phyloP scores from a whole-genome alignment of 1,140 invertebrate genomes.

The Drosophila arawakana region DNA sequence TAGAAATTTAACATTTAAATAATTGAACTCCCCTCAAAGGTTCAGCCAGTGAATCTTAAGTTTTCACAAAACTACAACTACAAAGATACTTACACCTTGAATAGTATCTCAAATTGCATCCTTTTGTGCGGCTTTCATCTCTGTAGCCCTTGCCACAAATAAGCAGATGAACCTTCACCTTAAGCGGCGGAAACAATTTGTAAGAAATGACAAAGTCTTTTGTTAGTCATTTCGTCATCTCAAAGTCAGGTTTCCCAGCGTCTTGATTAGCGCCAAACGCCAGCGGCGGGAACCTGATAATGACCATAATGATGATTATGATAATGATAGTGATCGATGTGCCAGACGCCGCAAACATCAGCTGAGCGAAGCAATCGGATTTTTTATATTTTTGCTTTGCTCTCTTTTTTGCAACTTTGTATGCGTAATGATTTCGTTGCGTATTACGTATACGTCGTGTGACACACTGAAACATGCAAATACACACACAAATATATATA shows the following conservation, averaged over 20 bases:
- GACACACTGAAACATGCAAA: conserved; percentile 9
- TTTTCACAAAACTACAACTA: too few species aligned
- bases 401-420: conserved; percentile 27
- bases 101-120: conserved; percentile 10
- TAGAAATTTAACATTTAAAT: conserved; percentile 11
- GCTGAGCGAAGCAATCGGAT: conserved; percentile 58
- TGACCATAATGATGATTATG: conserved; percentile 39
- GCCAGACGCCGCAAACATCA: conserved; percentile 65
- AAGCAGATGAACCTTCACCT: conserved; percentile 44
- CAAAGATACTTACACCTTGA: neutral
- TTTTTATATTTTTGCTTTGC: conserved; percentile 6
- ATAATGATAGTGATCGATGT: conserved; percentile 33
- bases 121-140: neutral
- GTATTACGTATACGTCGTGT: conserved; percentile 60
- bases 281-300: conserved; percentile 27
- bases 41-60: conserved; percentile 22
- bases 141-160: neutral
- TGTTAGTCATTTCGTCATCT: conserved; percentile 60
- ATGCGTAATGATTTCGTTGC: conserved; percentile 55
- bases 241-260: conserved; percentile 29
- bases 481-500: neutral
- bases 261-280: conserved; percentile 32
- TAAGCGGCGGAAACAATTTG: conserved; percentile 53
- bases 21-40: conserved; percentile 22
- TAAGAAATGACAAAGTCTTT: conserved; percentile 44